phyloP scores from a whole-genome alignment of 2,888 invertebrate species.

The Nomada goodeniana region DNA sequence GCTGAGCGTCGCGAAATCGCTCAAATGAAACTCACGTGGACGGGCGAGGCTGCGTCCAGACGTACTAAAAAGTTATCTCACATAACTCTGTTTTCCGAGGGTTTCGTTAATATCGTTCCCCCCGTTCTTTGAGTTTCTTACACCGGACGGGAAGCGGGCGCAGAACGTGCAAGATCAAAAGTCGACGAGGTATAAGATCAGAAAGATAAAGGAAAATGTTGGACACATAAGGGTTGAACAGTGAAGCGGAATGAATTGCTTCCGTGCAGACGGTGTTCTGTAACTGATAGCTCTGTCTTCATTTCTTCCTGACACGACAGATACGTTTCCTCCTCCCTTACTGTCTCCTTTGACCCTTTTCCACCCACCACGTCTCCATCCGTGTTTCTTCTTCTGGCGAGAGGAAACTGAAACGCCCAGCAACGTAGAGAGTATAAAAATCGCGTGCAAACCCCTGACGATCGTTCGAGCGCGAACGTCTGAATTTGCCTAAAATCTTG shows the following conservation, averaged over 20 bases:
- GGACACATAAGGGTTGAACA: conserved; percentile 69
- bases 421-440: conserved; percentile 20
- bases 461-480: conserved; percentile 37
- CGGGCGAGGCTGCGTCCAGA: neutral
- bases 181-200: conserved; percentile 61
- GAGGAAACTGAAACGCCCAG: conserved; percentile 31
- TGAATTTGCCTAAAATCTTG: conserved; percentile 41
- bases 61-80: conserved; percentile 29
- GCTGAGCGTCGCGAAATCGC: neutral
- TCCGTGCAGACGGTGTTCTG: conserved; percentile 78
- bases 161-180: conserved; percentile 64
- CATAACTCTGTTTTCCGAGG: conserved; percentile 10
- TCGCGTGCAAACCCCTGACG: conserved; percentile 18
- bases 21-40: conserved; percentile 13
- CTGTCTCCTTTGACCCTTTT: conserved; percentile 75
- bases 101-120: conserved; percentile 14
- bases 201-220: conserved; percentile 66
- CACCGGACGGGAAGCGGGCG: conserved; percentile 11
- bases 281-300: conserved; percentile 79
- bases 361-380: conserved; percentile 58
- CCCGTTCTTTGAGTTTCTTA: conserved; percentile 42
- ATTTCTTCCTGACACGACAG: conserved; percentile 78
- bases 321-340: conserved; percentile 71
- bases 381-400: conserved; percentile 57
- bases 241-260: conserved; percentile 78